Base-by-base conservation (phyloP, 2,797 vertebrate genomes). In the Gymnothorax javanicus region DNA sequence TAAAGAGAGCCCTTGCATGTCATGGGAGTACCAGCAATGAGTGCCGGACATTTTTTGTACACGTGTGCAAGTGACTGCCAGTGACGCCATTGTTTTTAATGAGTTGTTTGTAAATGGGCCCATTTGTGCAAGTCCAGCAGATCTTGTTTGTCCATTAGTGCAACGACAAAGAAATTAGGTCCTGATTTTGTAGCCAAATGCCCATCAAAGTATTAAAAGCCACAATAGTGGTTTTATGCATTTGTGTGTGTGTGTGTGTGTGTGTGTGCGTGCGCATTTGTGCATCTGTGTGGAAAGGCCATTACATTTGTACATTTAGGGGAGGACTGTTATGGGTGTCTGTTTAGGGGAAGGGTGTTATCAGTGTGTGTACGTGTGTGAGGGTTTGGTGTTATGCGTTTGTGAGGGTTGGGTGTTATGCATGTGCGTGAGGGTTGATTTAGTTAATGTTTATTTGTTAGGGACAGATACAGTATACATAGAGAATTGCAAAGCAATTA, bases 101-200 rank as follows among this genome's bases (percentile, higher is more conserved):
- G 64, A 77, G 56, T 57, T 50, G 88, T 91, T 91, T 89, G 56
- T 88, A 89, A 89, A 58, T 77, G 8, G 27, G 60, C 60, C 57
- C 84, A 83, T 90, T 90, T 92, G 88, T 91, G 88, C 90, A 89
- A 89, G 86, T 91, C 89, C 88, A 88, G 89, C 90, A 90, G 83
- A 85, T 89, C 88, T 89, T 86, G 23, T 82, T 57, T 62, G 82
- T 57, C 54, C 77, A 84, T 82, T 85, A 90, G 69, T 81, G 85
- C 57, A 67, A 84, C 81, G 77, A 89, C 69, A 86, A 87, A 64
- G 54, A 89, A 88, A 83, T 88, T 73, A 67, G 58, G 64, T 59
- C 59, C 57, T 6, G 12, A 62, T 88, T 87, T 82, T 75, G 23
- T 27, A 71, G 84, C 90, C 87, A 88, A 91, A 89, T 82, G 77